These are phyloP conservation scores for Engystomops pustulosus DNA, from an alignment of 2,113 vertebrate species.

Conservation along the genomic window DNA sequence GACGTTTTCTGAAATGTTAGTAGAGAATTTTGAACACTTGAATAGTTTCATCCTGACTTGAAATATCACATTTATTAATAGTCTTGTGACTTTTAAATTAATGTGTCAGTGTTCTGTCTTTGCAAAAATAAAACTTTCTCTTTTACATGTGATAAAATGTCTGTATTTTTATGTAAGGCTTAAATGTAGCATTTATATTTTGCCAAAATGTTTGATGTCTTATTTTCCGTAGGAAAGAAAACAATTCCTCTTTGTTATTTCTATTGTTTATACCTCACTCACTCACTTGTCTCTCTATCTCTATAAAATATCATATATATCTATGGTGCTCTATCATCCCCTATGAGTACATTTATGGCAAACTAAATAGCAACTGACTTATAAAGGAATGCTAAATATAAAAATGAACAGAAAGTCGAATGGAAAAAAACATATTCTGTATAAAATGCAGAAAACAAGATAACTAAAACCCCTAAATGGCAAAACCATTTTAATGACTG, in stretches of 20 bases:
- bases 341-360: neutral
- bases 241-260: neutral
- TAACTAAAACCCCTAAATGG: too few species aligned
- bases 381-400: too few species aligned
- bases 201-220: neutral
- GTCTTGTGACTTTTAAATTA: neutral
- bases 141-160: neutral
- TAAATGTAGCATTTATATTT: neutral
- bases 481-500: too few species aligned
- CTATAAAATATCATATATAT: neutral
- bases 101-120: neutral
- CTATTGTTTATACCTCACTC: neutral
- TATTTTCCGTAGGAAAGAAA: neutral
- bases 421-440: too few species aligned
- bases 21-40: neutral
- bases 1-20: neutral
- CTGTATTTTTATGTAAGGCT: neutral
- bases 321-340: too few species aligned
- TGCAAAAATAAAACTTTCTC: neutral
- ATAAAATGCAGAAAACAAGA: too few species aligned
- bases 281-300: neutral
- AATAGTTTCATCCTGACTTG: neutral
- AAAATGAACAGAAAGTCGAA: too few species aligned
- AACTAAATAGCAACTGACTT: too few species aligned
- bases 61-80: neutral